Base-by-base conservation (phyloP, 2,888 invertebrate genomes). In the Chymomyza fuscimana region DNA sequence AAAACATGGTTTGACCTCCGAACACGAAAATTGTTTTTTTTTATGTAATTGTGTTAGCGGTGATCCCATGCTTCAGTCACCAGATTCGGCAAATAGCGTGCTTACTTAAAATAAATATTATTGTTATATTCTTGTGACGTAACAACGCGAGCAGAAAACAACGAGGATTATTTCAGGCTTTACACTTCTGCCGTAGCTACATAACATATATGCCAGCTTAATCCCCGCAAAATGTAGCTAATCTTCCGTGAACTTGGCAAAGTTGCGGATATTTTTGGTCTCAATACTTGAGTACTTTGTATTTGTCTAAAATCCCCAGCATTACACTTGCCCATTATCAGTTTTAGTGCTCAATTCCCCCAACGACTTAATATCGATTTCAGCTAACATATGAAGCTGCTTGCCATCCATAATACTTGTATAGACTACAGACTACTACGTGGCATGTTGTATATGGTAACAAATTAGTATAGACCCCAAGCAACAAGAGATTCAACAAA, bases 401-500 rank as follows among this genome's bases (percentile, higher is more conserved):
- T 63, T 66, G 46, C 12, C 54, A 46, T 32, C 9, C 9, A 32
- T 32, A 32, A 32, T 32, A 32, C 32, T 32, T 46, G 40, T 0
- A 46, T 12, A 32, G 32, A 32, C 5, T 32, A 7, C 32, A 9
- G 32, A 46, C 40, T 46, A 46, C 40, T 46, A 46, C 12, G 40
- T 46, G 40, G 40, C 40, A 46, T 46, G 40, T 46, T 10, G 40
- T 46, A 77, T 71, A 76, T 82, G 70, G 56, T 69, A 79, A 70
- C 82, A 83, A 80, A 83, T 83, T 86, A 86, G 85, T 76, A 19
- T 19, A 54, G 70, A 78, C 82, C 78, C 69, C 65, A 71, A 67
- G 65, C 52, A 54, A 63, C 64, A 54, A 52, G 62, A 62, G 51
- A 63, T 63, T 7, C 25, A 64, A 54, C n/a, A 63, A 52, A 32